Evolutionary conservation across 2,888 invertebrate species (phyloP).

Genomic region (Hemaris fuciformis): DNA sequence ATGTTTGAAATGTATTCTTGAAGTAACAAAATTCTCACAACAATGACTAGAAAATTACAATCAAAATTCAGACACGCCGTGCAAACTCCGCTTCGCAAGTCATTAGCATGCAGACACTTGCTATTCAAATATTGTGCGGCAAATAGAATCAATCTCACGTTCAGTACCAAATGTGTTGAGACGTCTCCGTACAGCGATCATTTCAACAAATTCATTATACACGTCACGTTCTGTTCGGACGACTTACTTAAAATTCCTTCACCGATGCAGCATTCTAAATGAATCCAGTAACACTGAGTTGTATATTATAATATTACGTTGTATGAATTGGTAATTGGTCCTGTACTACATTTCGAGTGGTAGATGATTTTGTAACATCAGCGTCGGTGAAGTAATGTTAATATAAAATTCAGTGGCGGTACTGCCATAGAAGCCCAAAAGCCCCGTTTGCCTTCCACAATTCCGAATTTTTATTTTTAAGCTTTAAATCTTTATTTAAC

Average conservation of each 20-base stretch:
- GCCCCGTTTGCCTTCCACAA: no score
- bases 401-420: no score
- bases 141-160: slow-evolving; percentile 13
- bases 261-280: slow-evolving; percentile 70
- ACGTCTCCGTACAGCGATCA: slow-evolving; percentile 13
- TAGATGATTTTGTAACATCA: slow-evolving; percentile 1
- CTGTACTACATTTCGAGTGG: background rate
- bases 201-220: slow-evolving; percentile 41
- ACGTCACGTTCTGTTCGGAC: slow-evolving; percentile 62
- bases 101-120: background rate
- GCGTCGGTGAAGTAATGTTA: background rate
- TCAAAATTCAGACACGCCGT: background rate
- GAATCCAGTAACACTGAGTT: slow-evolving; percentile 52
- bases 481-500: no score
- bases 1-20: no score
- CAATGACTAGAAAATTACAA: background rate
- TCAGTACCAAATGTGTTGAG: slow-evolving; percentile 10
- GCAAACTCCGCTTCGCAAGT: background rate
- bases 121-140: slow-evolving; percentile 6
- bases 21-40: background rate
- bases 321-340: slow-evolving; percentile 29
- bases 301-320: slow-evolving; percentile 40
- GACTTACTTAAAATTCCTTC: slow-evolving; percentile 69
- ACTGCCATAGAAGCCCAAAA: no score
- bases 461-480: no score